Evolutionary conservation across 2,113 vertebrate species (phyloP), one percentile per base, ranked within the genome.

Genomic region (Atherinomorus stipes): DNA sequence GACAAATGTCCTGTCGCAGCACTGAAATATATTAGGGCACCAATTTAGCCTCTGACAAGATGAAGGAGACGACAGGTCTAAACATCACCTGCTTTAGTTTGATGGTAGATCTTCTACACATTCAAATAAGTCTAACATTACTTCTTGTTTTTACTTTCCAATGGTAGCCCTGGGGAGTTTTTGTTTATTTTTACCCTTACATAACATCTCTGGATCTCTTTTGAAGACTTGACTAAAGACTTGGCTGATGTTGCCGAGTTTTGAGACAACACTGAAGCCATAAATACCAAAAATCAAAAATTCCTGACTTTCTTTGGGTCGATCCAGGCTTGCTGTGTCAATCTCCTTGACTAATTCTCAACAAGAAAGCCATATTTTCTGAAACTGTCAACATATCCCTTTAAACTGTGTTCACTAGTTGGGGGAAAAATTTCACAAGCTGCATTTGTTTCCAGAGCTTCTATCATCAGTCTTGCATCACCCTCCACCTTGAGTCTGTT

Each of bases 401-500:
- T 34, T 37, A 12, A 64, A 64, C 11, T 4, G 19, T 37, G 26
- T 59, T 60, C 56, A 71, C 38, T 13, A 15, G 47, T 53, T 62
- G 15, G 18, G n/a, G 15, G 21, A 8, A 13, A 54, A 31, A 42
- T 42, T 75, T 65, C 15, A 12, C 34, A 60, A 70, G 59, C 75
- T 87, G 75, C 10, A 63, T 84, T 76, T 74, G 59, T 72, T 76
- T 75, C 47, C 62, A 74, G 47, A 42, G 26, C 31, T 28, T 56
- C 28, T 37, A n/a, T 54, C 7, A 64, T 85, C 45, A 47, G 37
- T 40, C n/a, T 37, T 68, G 26, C 70, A 76, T 72, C 56, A 52
- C 40, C 45, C 44, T 73, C 21, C 52, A 69, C 53, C 26, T 44
- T 25, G 59, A 31, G 64, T 81, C 81, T 81, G 78, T 83, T 85